Base-by-base conservation (phyloP, 1,140 invertebrate genomes). In the Drosophila saltans region DNA sequence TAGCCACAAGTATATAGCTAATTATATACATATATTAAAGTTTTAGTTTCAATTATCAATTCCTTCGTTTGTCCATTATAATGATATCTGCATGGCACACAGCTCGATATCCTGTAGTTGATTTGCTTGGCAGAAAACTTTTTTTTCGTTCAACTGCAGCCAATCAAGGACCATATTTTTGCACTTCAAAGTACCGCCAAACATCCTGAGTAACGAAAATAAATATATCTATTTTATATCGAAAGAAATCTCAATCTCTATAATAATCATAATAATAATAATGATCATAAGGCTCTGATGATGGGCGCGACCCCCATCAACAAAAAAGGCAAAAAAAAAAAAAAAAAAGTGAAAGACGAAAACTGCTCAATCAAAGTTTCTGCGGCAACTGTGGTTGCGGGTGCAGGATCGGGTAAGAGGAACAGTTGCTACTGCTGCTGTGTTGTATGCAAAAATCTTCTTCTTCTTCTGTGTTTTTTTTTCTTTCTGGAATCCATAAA, bases 221-320 rank as follows among this genome's bases (percentile, higher is more conserved):
- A 26, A 52, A 52, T 26, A 52, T 52, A 52, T 52, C 45, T 52
- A 52, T 52, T 52, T 52, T 52, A 52, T 52, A 52, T 52, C 21
- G 45, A 52, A 26, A 52, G 45, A 52, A 26, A 52, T 52, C 45
- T 26, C 45, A 52, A 52, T 26, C 24, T 52, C 9, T 21, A 52
- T 52, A 21, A 52, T 52, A 48, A 8, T 48, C 45, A 48, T 48
- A 48, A 48, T 48, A 52, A 52, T 52, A 10, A 52, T 52, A 16
- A 16, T 43, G 41, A 43, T 41, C 30, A 70, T 70, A 70, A 70
- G 45, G 40, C 68, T 56, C 7, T 70, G 69, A 66, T 66, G 69
- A 71, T 59, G 63, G 69, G 62, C 55, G 28, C 67, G 26, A 4
- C 59, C 30, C 30, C 39, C 52, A 26, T 26, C 40, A 66, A 63